Base-by-base conservation (phyloP, 2,797 vertebrate genomes). In the Mormyrus hasselquistii region DNA sequence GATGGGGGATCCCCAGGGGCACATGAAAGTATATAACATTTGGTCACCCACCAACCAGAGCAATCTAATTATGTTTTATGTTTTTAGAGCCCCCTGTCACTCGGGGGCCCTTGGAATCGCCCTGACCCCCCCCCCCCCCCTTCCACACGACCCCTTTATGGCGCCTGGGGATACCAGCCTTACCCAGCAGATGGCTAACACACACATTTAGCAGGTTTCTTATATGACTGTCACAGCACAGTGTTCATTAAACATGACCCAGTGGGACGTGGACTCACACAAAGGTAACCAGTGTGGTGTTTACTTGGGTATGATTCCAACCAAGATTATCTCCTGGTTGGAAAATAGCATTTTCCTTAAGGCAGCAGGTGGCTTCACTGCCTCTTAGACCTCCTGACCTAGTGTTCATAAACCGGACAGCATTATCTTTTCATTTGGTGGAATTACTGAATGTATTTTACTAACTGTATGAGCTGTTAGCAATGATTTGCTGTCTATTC, bases 301-400 rank as follows among this genome's bases (percentile, higher is more conserved):
- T 38, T 79, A 79, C 73, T 41, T 38, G 16, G 4, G 41, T 16
- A 38, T 29, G 14, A 79, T 44, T 79, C 41, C 29, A 1, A 79
- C 34, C 14, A 38, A 19, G 12, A 44, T 25, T 65, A 79, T 79
- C 38, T 79, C 73, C 41, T 79, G 29, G 19, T 4, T 79, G 73
- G 79, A 49, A 44, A 83, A 83, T 41, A 83, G 44, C 44, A 49
- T 83, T 47, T 83, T 83, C 79, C 79, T 25, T n/a, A 83, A 83
- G 69, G 34, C 12, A 25, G n/a, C 22, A 85, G 22, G 82, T 85
- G 49, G 47, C 41, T n/a, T 25, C 41, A 84, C 8, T 50, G 19
- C 19, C 7, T 25, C 47, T 84, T 22, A 84, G 7, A 52, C 25
- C 44, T 10, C 1, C 9, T 25, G n/a, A 49, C 7, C 8, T 52